phyloP scores from a whole-genome alignment of 2,888 invertebrate species.

The Ichneumoninae sp. region DNA sequence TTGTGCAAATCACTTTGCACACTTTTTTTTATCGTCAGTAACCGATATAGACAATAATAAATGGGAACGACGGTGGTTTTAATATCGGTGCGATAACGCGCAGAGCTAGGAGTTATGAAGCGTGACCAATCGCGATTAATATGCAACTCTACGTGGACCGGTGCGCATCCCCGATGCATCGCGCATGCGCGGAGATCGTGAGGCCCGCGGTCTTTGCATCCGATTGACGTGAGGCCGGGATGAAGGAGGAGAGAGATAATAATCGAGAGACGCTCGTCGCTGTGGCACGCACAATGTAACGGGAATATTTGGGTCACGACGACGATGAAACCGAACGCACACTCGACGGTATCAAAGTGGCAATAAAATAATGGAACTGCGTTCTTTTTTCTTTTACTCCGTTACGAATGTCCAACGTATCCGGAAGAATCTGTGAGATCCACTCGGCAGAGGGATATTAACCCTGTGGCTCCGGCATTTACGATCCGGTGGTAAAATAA shows the following conservation, averaged over 20 bases:
- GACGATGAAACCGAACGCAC: constrained; percentile 54
- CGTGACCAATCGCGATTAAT: constrained; percentile 73
- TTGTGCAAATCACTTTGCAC: no score
- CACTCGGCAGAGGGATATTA: constrained; percentile 5
- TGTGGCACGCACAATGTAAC: constrained; percentile 38
- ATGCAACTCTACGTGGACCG: constrained; percentile 49
- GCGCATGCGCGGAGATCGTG: constrained; percentile 19
- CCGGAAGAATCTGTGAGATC: constrained; percentile 26
- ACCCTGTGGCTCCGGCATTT: background rate
- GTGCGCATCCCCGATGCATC: constrained; percentile 24
- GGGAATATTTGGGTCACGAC: constrained; percentile 60
- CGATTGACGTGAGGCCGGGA: constrained; percentile 47
- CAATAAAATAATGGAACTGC: constrained; percentile 46
- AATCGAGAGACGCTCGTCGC: constrained; percentile 39
- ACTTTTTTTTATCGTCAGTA: constrained; percentile 54
- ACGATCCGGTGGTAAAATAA: background rate
- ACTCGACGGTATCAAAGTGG: constrained; percentile 44
- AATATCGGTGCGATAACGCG: constrained; percentile 59
- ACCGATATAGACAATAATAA: constrained; percentile 73
- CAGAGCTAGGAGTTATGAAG: constrained; percentile 68
- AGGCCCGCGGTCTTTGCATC: constrained; percentile 33
- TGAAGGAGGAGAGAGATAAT: constrained; percentile 43
- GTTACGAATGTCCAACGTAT: constrained; percentile 30
- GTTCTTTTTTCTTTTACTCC: constrained; percentile 13
- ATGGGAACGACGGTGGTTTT: constrained; percentile 64